A percentile compares a stretch with the other conserved stretches of the same genome.
These are phyloP conservation scores for Orchesella cincta DNA, from an alignment of 1,140 invertebrate species.

Conservation along the genomic window DNA sequence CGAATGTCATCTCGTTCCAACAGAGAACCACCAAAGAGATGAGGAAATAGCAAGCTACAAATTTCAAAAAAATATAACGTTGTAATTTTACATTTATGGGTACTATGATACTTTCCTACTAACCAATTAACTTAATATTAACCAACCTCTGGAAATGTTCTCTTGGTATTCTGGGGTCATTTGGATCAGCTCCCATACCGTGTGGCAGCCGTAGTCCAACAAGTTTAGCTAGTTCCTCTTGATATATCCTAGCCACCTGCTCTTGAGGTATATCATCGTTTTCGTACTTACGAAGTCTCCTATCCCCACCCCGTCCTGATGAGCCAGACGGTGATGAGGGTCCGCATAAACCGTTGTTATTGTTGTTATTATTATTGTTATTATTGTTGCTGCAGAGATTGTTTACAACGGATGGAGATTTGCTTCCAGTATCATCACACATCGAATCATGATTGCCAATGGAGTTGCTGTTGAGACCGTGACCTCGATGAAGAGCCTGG, in stretches of 20 bases:
- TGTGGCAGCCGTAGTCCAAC: constrained; percentile 73
- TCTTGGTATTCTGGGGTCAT: constrained; percentile 62
- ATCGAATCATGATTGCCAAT: constrained; percentile 40
- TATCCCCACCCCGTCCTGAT: constrained; percentile 56
- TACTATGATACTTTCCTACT: neutral
- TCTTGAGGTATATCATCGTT: constrained; percentile 95
- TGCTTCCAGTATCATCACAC: constrained; percentile 67
- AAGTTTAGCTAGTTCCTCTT: constrained; percentile 90
- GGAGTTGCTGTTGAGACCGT: constrained; percentile 55
- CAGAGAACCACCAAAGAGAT: constrained; percentile 68
- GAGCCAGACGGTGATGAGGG: constrained; percentile 49
- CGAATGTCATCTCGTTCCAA: constrained; percentile 83
- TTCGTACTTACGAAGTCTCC: constrained; percentile 79
- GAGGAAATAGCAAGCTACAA: constrained; percentile 74
- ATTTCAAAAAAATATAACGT: constrained; percentile 4
- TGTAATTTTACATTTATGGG: neutral
- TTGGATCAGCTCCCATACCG: constrained; percentile 61
- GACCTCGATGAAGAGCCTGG: constrained; percentile 64
- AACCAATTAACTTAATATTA: neutral
- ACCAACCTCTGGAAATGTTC: constrained; percentile 68
- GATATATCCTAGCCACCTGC: constrained; percentile 94
- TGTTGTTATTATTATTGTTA: constrained; percentile 58
- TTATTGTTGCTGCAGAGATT: constrained; percentile 50
- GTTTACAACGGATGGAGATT: constrained; percentile 74
- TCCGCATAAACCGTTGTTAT: constrained; percentile 41